Evolutionary conservation across 2,888 invertebrate species (phyloP), one percentile per base, ranked within the genome.

Genomic region (Latrodectus hesperus): DNA sequence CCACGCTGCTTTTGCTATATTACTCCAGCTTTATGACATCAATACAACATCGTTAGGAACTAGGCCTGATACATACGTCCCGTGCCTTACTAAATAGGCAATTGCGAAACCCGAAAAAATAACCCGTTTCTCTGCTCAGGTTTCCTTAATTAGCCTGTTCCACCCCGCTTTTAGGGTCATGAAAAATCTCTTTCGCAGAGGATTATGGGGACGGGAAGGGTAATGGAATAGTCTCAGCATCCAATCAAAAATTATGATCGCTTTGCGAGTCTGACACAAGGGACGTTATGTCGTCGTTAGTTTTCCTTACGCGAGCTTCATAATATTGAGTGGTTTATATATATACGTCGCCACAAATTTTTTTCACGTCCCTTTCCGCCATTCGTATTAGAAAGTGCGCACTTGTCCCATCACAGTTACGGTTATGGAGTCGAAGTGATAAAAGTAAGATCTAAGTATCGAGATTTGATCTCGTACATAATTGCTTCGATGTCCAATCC

Each of bases 161-260:
- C 71, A 71, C 79, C 67, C 52, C 65, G 65, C 55, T 26, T 38
- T 64, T 26, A 14, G 70, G 80, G 80, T 80, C 81, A 77, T 77
- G 76, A 83, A 83, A 83, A 75, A 83, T 83, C 70, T 77, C 22
- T 73, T 52, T 82, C 55, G 76, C 64, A 14, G 22, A 67, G 60
- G 76, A 77, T 77, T 71, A 75, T 67, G 38, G 51, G 67, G 17
- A 51, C 51, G 12, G 77, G 16, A 52, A 26, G 76, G 75, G 60
- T 60, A 64, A 70, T 49, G 53, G 68, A 55, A 60, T 55, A 60
- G 51, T 64, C 55, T 22, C 53, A 55, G 14, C 55, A 38, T 38
- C 83, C 83, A 83, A 83, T 83, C 83, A 83, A 70, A 71, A 83
- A 64, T 76, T 83, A 75, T 77, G 83, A 83, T 83, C 76, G 81